These are phyloP conservation scores for Pelobates fuscus DNA, from an alignment of 2,113 vertebrate species.

Conservation along the genomic window DNA sequence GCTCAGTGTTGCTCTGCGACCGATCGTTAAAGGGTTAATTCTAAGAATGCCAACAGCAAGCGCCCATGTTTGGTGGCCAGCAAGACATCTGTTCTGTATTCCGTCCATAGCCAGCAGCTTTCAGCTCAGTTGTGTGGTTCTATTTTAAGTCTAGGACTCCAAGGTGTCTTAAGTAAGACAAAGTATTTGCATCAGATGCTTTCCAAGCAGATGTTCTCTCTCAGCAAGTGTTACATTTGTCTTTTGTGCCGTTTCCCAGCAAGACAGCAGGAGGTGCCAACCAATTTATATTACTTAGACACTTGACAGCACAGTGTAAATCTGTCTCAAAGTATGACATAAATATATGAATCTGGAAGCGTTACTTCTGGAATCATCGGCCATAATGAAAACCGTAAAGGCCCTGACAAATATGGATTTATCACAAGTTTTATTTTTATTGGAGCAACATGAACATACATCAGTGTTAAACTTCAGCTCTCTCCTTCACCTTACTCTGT, in stretches of 20 bases:
- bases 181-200: constrained; percentile 62
- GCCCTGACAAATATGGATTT: neutral
- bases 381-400: neutral
- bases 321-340: constrained; percentile 48
- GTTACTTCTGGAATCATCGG: constrained; percentile 18
- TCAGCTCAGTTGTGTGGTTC: constrained; percentile 44
- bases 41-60: neutral
- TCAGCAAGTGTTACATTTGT: constrained; percentile 68
- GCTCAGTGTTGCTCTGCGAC: no score
- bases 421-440: constrained; percentile 5
- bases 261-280: constrained; percentile 63
- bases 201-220: constrained; percentile 67
- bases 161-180: constrained; percentile 56
- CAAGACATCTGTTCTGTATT: neutral
- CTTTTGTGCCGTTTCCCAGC: constrained; percentile 63
- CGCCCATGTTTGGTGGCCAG: constrained; percentile 22
- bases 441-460: constrained; percentile 20
- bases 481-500: no score
- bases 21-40: neutral
- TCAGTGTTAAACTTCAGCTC: constrained; percentile 8
- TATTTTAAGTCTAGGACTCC: constrained; percentile 52
- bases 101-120: constrained; percentile 48
- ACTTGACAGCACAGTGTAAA: constrained; percentile 53
- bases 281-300: constrained; percentile 63
- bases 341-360: constrained; percentile 31